These are phyloP conservation scores for Eristalis intricaria DNA, from an alignment of 2,888 invertebrate species.

Conservation along the genomic window DNA sequence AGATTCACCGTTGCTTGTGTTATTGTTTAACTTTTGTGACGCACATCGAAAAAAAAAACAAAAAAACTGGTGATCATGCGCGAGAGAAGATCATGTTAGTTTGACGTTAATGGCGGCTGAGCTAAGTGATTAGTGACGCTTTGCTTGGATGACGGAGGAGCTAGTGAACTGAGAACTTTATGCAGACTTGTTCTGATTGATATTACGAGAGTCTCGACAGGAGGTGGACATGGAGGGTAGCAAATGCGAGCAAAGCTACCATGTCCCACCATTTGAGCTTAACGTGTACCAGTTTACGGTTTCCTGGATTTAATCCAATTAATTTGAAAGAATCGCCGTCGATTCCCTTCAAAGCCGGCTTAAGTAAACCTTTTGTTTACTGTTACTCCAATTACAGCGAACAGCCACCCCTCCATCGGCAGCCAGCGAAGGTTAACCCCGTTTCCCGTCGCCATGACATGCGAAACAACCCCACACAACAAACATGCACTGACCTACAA, in stretches of 20 bases:
- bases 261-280: not conserved
- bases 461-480: conserved; percentile 1
- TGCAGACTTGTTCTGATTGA: no score
- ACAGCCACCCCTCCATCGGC: conserved; percentile 2
- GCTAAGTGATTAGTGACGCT: no score
- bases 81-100: no score
- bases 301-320: conserved; percentile 5
- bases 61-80: no score
- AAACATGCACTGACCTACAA: conserved; percentile 41
- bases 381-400: not conserved
- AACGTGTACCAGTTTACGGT: not conserved
- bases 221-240: no score
- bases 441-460: conserved; percentile 13
- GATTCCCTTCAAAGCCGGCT: not conserved
- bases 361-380: not conserved
- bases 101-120: no score
- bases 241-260: no score
- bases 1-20: conserved; percentile 72
- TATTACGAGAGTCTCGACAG: no score
- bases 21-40: conserved; percentile 76
- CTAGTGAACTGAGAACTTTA: no score
- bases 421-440: conserved; percentile 31
- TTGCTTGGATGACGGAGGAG: no score
- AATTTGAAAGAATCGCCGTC: not conserved
- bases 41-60: no score